Conservation (phyloP, 2,113 vertebrate genomes). For the Calonectris borealis region DNA sequence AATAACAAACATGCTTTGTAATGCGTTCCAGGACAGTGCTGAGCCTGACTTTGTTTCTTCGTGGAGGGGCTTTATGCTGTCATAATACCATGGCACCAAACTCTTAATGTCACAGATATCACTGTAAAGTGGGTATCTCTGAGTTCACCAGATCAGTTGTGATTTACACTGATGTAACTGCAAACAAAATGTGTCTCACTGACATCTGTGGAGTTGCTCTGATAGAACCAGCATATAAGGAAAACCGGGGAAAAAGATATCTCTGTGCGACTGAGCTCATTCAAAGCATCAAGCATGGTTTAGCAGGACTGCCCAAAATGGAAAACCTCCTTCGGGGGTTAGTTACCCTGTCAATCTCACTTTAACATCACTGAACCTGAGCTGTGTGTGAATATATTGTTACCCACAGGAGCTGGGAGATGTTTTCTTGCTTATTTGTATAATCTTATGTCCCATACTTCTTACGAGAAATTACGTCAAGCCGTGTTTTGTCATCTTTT, state of each 20-base stretch:
- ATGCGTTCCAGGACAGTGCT: constrained; percentile 16
- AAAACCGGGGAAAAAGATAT: background rate
- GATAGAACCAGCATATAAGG: background rate
- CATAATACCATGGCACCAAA: constrained; percentile 15
- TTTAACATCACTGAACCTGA: background rate
- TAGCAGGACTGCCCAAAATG: constrained; percentile 15
- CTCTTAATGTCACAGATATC: constrained; percentile 2
- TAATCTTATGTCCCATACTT: background rate
- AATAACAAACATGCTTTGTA: constrained; percentile 31
- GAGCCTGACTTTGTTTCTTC: constrained; percentile 46
- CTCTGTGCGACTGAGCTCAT: background rate
- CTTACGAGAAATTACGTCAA: background rate
- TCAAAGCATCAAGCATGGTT: constrained; percentile 23
- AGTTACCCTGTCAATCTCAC: constrained; percentile 4
- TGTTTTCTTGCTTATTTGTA: background rate
- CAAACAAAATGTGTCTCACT: constrained; percentile 18
- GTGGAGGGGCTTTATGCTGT: constrained; percentile 27
- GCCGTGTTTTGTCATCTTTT: background rate
- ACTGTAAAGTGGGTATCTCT: background rate
- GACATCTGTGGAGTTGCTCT: constrained; percentile 26
- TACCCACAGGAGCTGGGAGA: background rate
- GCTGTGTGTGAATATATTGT: background rate
- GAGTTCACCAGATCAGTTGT: constrained; percentile 22
- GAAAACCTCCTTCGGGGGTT: constrained; percentile 42
- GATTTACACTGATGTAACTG: constrained; percentile 13